phyloP scores from a whole-genome alignment of 2,797 vertebrate genomes.

The Scleropages formosus region DNA sequence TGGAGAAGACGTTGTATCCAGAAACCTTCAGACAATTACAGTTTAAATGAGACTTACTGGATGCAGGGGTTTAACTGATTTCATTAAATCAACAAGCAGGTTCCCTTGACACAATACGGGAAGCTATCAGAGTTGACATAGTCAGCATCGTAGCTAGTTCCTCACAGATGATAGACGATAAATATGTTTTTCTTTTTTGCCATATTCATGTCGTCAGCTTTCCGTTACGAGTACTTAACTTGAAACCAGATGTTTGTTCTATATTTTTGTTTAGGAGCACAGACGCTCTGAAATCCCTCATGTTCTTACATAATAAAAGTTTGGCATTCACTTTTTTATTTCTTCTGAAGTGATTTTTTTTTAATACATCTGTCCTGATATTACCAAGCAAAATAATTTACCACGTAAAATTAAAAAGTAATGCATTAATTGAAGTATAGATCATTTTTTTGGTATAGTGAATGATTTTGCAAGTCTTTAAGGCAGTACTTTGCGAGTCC shows the following conservation, averaged over 20 bases:
- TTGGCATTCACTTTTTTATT: slow-evolving; percentile 20
- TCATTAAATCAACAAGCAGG: not conserved
- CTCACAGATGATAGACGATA: too few relatives aligned
- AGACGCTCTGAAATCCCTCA: slow-evolving; percentile 15
- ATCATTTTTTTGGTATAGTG: not conserved
- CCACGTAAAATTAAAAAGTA: too few relatives aligned
- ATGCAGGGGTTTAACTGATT: not conserved
- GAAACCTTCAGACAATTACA: not conserved
- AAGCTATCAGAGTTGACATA: not conserved
- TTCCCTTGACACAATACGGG: not conserved
- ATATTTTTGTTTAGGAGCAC: not conserved
- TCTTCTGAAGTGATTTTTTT: too few relatives aligned
- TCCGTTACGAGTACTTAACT: too few relatives aligned
- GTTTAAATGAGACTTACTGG: not conserved
- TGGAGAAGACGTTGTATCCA: not conserved
- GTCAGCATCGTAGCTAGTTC: not conserved
- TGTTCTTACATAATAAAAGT: not conserved
- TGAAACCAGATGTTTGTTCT: not conserved
- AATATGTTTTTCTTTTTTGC: too few relatives aligned
- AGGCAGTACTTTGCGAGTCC: not conserved
- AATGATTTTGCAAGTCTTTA: not conserved
- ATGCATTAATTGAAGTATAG: not conserved
- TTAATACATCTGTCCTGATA: not conserved
- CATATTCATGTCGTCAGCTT: not conserved
- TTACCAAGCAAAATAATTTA: not conserved